A percentile compares a stretch with the other conserved stretches of the same genome.
These are phyloP conservation scores for Heliconius nattereri DNA, from an alignment of 1,140 invertebrate genomes.

Conservation along the genomic window DNA sequence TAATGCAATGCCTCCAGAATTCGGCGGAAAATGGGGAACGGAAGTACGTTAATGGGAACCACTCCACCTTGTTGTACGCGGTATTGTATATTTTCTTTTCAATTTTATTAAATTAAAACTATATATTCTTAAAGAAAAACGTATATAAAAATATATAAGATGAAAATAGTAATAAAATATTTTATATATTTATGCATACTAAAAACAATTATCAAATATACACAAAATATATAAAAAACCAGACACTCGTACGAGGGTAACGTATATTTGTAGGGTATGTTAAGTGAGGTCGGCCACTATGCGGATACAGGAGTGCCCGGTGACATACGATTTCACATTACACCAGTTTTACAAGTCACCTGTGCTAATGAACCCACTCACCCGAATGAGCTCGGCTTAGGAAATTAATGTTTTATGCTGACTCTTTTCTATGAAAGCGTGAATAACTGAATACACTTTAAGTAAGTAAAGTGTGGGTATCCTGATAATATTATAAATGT, in stretches of 20 bases:
- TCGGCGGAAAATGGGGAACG: too few relatives aligned
- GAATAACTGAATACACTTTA: slow-evolving; percentile 6
- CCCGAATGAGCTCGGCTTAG: slow-evolving; percentile 36
- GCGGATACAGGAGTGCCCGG: slow-evolving; percentile 49
- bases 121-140: too few relatives aligned
- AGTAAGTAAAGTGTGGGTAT: not conserved
- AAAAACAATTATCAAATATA: not conserved
- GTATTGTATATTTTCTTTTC: too few relatives aligned
- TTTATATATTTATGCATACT: too few relatives aligned
- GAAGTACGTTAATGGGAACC: too few relatives aligned
- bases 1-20: too few relatives aligned
- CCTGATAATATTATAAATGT: not conserved
- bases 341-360: slow-evolving; percentile 66
- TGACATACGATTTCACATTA: slow-evolving; percentile 60
- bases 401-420: slow-evolving; percentile 59
- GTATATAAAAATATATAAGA: too few relatives aligned
- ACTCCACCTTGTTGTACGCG: too few relatives aligned
- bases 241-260: slow-evolving; percentile 8
- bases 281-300: slow-evolving; percentile 36
- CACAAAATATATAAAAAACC: not conserved
- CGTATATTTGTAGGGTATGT: slow-evolving; percentile 24
- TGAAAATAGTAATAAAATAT: too few relatives aligned
- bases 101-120: too few relatives aligned
- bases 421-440: slow-evolving; percentile 36
- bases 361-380: slow-evolving; percentile 71